phyloP scores from a whole-genome alignment of 1,140 invertebrate genomes.

The Rhopalosiphum padi region DNA sequence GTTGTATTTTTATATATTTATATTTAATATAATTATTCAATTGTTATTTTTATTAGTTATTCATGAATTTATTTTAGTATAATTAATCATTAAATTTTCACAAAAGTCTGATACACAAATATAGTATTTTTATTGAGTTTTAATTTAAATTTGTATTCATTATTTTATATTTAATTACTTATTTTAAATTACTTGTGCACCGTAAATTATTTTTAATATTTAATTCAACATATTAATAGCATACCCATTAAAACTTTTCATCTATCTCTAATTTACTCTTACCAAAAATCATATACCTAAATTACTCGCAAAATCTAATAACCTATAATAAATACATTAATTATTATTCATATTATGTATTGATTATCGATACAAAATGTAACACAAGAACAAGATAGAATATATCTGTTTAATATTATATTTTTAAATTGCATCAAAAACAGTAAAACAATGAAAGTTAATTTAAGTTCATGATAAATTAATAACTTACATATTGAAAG shows the following conservation, averaged over 20 bases:
- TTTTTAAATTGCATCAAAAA: too few species aligned
- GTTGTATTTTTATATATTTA: neutral
- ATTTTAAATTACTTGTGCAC: neutral
- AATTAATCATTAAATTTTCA: neutral
- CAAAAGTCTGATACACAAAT: neutral
- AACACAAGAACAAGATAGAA: too few species aligned
- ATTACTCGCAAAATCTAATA: neutral
- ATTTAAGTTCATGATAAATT: neutral
- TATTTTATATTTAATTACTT: neutral
- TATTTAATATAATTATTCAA: neutral
- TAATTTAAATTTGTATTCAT: neutral
- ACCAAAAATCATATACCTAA: neutral
- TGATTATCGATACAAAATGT: too few species aligned
- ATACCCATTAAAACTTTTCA: neutral
- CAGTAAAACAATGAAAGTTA: too few species aligned
- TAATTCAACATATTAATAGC: neutral
- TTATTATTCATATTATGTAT: too few species aligned
- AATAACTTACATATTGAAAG: neutral
- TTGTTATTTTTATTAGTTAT: neutral
- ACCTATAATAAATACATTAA: neutral
- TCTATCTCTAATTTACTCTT: neutral
- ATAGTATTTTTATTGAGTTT: neutral
- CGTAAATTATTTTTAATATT: neutral
- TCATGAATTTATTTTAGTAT: neutral
- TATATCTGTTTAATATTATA: too few species aligned